A percentile compares a stretch with the other conserved stretches of the same genome.
Evolutionary conservation across 1,140 invertebrate genomes (phyloP).

Genomic region (Drosophila yakuba): DNA sequence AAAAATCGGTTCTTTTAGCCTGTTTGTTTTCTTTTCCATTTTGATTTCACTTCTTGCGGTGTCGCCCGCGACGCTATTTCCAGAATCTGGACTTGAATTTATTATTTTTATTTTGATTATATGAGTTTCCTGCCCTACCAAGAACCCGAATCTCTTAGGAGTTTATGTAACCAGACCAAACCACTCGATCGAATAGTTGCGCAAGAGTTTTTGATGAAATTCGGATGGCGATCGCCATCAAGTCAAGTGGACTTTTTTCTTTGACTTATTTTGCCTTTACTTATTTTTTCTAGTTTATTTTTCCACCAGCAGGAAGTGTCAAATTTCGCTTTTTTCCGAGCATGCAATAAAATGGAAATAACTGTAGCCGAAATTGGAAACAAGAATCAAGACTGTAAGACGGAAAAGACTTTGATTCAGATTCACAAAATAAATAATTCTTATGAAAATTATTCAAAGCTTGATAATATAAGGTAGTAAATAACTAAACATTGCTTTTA

Average conservation of each 20-base stretch:
- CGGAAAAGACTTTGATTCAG: not conserved
- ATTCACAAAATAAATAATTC: not conserved
- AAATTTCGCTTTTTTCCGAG: conserved; percentile 49
- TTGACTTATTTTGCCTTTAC: conserved; percentile 58
- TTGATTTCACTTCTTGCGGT: conserved; percentile 7
- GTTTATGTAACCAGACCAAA: conserved; percentile 63
- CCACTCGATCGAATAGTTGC: conserved; percentile 52
- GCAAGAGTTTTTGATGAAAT: conserved; percentile 67
- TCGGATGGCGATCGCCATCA: conserved; percentile 40
- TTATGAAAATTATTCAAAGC: not conserved
- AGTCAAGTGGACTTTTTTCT: conserved; percentile 73
- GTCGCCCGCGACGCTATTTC: conserved; percentile 7
- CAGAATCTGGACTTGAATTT: conserved; percentile 20
- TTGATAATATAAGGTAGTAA: not conserved
- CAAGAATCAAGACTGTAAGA: not conserved
- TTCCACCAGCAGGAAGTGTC: conserved; percentile 70
- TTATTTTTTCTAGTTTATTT: conserved; percentile 53
- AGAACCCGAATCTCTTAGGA: conserved; percentile 21
- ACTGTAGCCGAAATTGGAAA: conserved; percentile 8
- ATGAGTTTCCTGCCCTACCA: conserved; percentile 70
- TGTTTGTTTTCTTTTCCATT: conserved; percentile 63
- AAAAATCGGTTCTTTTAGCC: conserved; percentile 25
- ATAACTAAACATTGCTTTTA: no score
- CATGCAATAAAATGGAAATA: conserved; percentile 45
- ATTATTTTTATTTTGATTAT: conserved; percentile 41